phyloP scores from a whole-genome alignment of 2,888 invertebrate species.

The Petrophora chlorosata region DNA sequence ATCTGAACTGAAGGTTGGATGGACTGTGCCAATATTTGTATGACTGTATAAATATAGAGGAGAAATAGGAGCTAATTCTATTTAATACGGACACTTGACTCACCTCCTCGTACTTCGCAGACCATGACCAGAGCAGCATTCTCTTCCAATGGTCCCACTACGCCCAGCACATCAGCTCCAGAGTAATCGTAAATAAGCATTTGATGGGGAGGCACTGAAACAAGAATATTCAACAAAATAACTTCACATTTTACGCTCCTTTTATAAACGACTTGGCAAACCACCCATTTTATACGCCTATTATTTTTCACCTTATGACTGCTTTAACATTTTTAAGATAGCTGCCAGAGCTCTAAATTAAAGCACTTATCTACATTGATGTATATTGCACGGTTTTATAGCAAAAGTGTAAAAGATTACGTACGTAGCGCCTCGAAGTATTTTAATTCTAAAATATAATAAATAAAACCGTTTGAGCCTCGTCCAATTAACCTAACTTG shows the following conservation, averaged over 20 bases:
- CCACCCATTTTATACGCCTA: conserved; percentile 25
- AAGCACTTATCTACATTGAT: conserved; percentile 4
- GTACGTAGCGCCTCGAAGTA: background rate
- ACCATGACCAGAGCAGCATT: conserved; percentile 91
- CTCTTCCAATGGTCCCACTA: conserved; percentile 92
- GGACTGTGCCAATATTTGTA: too few relatives aligned
- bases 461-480: conserved; percentile 16
- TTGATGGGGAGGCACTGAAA: conserved; percentile 94
- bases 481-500: conserved; percentile 24
- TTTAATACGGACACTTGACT: conserved; percentile 52
- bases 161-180: conserved; percentile 90
- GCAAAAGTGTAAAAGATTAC: background rate
- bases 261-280: conserved; percentile 27
- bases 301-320: conserved; percentile 26
- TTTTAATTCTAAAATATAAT: background rate
- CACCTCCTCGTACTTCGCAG: conserved; percentile 95
- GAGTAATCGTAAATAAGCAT: conserved; percentile 93
- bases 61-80: too few relatives aligned
- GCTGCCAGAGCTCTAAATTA: background rate
- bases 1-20: too few relatives aligned
- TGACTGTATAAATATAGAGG: too few relatives aligned
- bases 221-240: conserved; percentile 38
- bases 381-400: background rate
- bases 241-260: conserved; percentile 23
- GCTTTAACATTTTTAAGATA: conserved; percentile 23